Base-by-base conservation (phyloP, 1,140 invertebrate genomes). In the Drosophila bifasciata region DNA sequence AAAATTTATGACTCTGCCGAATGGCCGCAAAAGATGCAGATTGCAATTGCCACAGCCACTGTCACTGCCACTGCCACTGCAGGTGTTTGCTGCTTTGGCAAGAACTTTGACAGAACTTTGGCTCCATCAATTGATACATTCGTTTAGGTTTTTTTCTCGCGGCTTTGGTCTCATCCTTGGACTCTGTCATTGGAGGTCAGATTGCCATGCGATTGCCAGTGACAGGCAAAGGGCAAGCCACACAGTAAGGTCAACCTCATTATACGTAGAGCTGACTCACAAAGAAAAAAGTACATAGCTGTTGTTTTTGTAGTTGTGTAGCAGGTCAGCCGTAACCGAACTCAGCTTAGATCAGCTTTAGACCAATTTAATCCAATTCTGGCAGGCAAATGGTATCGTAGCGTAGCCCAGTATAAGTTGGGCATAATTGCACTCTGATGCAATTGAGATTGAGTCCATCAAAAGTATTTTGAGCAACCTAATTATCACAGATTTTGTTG, bases 1-100 rank as follows among this genome's bases (percentile, higher is more conserved):
- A 83, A 44, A 78, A 88, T 86, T 86, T 86, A 86, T 88, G 73
- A 62, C 64, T 49, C 48, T 66, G 69, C 56, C 44, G n/a, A 53
- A 81, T 57, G 66, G 73, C 28, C 43, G 44, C 45, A 66, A 56
- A 13, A 36, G 32, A 36, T 36, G 32, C 11, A 36, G 32, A 36
- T 36, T 36, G 32, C 32, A 36, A 13, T 11, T 36, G 32, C 11
- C 56, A 67, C 66, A 64, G 73, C 59, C 66, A 77, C 73, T n/a
- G n/a, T n/a, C 32, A 48, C 62, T 53, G 55, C 36, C 50, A 28
- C 32, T 13, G 36, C 60, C 19, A 39, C 28, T 64, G 63, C 59
- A 76, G 72, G 52, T 84, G 62, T 67, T 46, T 46, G 16, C n/a
- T 49, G 39, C 48, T 49, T 62, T 64, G 46, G 36, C 46, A 45